phyloP scores from a whole-genome alignment of 2,797 vertebrate genomes.

The Typhlichthys eigenmanni region DNA sequence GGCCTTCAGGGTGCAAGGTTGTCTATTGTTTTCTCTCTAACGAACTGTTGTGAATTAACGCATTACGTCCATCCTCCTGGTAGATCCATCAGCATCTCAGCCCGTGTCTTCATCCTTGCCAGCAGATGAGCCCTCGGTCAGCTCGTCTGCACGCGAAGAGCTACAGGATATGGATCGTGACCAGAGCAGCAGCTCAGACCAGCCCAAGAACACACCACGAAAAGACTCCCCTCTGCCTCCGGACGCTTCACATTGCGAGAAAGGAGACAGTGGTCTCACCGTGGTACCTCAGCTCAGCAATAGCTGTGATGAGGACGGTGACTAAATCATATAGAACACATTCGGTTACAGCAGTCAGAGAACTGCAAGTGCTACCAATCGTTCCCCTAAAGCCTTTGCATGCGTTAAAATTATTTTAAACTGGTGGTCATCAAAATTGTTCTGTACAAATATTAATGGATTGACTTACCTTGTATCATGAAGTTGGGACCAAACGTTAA shows the following conservation, averaged over 20 bases:
- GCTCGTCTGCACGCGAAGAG: conserved; percentile 19
- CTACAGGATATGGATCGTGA: conserved; percentile 21
- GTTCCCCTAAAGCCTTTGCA: too few relatives aligned
- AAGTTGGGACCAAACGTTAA: too few relatives aligned
- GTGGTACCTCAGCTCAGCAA: conserved; percentile 11
- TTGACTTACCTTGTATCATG: too few relatives aligned
- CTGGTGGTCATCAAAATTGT: too few relatives aligned
- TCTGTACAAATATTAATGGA: too few relatives aligned
- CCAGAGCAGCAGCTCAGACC: conserved; percentile 12
- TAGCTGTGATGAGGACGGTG: conserved; percentile 9
- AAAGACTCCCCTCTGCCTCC: conserved; percentile 28
- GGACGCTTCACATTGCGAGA: conserved; percentile 17
- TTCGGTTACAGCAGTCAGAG: neutral
- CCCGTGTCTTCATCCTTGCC: neutral
- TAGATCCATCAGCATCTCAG: conserved; percentile 46
- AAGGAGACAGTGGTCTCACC: neutral
- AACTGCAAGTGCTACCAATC: too few relatives aligned
- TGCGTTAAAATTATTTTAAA: too few relatives aligned
- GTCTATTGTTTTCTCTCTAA: too few relatives aligned
- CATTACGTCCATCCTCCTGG: neutral
- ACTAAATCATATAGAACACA: conserved; percentile 9
- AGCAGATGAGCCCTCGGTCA: conserved; percentile 29
- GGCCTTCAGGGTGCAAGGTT: too few relatives aligned
- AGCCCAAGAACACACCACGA: conserved; percentile 1
- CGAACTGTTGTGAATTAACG: too few relatives aligned